A percentile compares a stretch with the other conserved stretches of the same genome.
Conservation (phyloP, 2,888 invertebrate genomes). For the Limnephilus rhombicus region DNA sequence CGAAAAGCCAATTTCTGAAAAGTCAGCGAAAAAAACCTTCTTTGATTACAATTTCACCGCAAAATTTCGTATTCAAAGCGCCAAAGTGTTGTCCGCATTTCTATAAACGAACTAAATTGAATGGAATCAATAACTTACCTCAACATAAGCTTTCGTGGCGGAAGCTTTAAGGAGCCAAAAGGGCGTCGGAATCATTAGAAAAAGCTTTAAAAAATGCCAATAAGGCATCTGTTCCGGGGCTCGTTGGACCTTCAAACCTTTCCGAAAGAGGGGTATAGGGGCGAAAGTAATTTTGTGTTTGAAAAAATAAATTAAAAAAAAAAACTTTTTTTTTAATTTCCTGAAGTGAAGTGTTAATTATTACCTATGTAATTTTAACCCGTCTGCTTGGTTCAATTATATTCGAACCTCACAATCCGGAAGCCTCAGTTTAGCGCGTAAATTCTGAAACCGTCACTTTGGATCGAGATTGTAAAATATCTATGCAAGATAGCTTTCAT, state of each 20-base stretch:
- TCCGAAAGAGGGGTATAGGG: not conserved
- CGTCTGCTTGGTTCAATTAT: no score
- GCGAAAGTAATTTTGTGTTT: not conserved
- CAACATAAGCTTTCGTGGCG: not conserved
- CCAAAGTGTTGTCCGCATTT: not conserved
- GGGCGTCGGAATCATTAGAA: constrained; percentile 15
- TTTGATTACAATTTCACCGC: not conserved
- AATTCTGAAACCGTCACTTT: no score
- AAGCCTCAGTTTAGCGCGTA: no score
- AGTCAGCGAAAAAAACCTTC: not conserved
- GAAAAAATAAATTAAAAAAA: no score
- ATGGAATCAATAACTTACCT: constrained; percentile 15
- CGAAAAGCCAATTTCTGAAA: not conserved
- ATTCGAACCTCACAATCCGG: no score
- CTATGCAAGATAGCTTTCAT: no score
- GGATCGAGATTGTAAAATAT: no score
- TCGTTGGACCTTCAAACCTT: not conserved
- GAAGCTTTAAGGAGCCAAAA: not conserved
- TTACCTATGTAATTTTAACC: no score
- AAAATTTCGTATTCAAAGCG: not conserved
- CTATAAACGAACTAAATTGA: constrained; percentile 5
- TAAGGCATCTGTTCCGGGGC: constrained; percentile 26
- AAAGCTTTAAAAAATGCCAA: constrained; percentile 9
- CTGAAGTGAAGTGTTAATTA: no score
- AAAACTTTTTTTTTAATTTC: no score